A percentile compares a stretch with the other conserved stretches of the same genome.
Evolutionary conservation across 2,113 vertebrate genomes (phyloP).

Genomic region (Panthera tigris): DNA sequence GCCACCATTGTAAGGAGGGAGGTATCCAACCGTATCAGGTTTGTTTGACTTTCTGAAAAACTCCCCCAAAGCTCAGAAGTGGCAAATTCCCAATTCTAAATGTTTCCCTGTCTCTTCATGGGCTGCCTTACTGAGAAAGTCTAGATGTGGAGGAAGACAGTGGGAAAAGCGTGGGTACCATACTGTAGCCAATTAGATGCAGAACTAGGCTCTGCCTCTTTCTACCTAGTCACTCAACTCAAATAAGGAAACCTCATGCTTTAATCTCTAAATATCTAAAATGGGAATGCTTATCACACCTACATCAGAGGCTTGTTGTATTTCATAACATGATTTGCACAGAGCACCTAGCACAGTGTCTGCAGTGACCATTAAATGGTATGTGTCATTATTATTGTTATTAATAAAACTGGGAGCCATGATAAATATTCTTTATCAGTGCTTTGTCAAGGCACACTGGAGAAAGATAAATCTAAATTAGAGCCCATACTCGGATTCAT

Average conservation of each 20-base stretch:
- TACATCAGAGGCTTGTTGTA: not conserved
- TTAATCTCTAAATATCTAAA: constrained; percentile 35
- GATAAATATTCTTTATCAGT: constrained; percentile 54
- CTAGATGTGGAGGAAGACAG: not conserved
- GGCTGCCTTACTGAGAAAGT: not conserved
- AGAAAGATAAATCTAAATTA: constrained; percentile 64
- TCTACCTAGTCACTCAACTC: not conserved
- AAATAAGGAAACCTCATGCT: not conserved
- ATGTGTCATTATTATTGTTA: not conserved
- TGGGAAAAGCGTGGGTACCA: not conserved
- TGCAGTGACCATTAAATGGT: constrained; percentile 1
- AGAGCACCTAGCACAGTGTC: not conserved
- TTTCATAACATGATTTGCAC: not conserved
- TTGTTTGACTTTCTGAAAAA: not conserved
- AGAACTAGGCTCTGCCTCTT: not conserved
- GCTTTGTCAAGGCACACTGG: constrained; percentile 41
- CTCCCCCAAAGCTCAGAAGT: not conserved
- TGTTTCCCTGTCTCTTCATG: not conserved
- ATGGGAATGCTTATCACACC: not conserved
- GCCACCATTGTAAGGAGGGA: not conserved
- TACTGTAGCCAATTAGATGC: not conserved
- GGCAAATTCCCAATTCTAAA: not conserved
- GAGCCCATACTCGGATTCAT: constrained; percentile 6
- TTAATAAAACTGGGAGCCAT: constrained; percentile 32
- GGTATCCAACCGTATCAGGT: not conserved